Conservation (phyloP, 2,797 vertebrate species). For the Coregonus ussuriensis region DNA sequence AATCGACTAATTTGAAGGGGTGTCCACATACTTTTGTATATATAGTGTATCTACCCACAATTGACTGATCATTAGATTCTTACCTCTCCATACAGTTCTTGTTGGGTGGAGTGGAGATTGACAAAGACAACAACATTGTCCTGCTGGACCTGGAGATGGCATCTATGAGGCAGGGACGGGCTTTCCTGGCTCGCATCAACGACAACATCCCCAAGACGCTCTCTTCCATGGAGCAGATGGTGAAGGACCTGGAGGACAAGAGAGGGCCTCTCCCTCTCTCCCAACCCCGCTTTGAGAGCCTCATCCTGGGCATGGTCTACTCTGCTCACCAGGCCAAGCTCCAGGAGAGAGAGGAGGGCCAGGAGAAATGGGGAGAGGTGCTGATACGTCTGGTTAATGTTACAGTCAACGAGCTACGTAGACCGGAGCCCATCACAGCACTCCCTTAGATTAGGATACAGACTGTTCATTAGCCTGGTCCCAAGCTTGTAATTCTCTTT, state of each 20-base stretch:
- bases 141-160: slow-evolving; percentile 84
- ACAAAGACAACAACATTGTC: slow-evolving; percentile 69
- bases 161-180: slow-evolving; percentile 74
- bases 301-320: slow-evolving; percentile 81
- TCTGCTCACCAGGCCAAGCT: slow-evolving; percentile 73
- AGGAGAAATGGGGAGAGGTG: slow-evolving; percentile 72
- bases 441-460: neutral
- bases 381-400: slow-evolving; percentile 78
- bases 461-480: neutral
- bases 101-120: slow-evolving; percentile 77
- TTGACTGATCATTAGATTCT: neutral
- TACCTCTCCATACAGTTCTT: slow-evolving; percentile 73
- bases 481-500: too few relatives aligned
- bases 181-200: slow-evolving; percentile 75
- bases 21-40: too few relatives aligned
- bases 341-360: slow-evolving; percentile 62
- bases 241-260: slow-evolving; percentile 54
- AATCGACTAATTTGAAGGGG: too few relatives aligned
- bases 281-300: slow-evolving; percentile 70
- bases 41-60: too few relatives aligned
- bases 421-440: slow-evolving; percentile 51
- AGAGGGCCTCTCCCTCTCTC: slow-evolving; percentile 56
- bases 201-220: slow-evolving; percentile 75
- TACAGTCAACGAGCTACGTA: slow-evolving; percentile 80
- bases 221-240: slow-evolving; percentile 66